Conservation (phyloP, 2,797 vertebrate genomes). For the Gymnocypris eckloni region DNA sequence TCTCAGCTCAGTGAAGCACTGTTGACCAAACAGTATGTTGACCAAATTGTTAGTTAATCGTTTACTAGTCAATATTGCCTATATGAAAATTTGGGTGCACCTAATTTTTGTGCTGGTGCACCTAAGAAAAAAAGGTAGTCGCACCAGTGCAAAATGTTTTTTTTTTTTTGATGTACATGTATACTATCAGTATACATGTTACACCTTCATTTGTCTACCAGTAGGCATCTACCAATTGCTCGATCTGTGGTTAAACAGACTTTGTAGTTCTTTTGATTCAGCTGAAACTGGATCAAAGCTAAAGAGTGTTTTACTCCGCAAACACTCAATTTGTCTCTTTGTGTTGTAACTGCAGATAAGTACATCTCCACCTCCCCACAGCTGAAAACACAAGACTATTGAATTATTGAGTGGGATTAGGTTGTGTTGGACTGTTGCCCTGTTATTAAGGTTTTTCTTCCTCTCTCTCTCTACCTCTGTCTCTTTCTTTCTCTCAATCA, state of each 20-base stretch:
- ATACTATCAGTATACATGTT: background rate
- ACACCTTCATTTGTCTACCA: background rate
- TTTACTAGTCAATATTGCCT: too few species aligned
- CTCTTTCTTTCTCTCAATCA: constrained; percentile 57
- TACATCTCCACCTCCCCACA: constrained; percentile 14
- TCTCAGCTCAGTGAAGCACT: too few species aligned
- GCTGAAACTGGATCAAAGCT: constrained; percentile 24
- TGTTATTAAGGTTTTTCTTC: constrained; percentile 69
- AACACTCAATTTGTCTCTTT: background rate
- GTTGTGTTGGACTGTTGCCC: constrained; percentile 62
- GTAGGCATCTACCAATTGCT: background rate
- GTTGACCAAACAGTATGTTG: too few species aligned
- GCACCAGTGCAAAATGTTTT: too few species aligned
- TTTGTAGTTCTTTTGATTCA: background rate
- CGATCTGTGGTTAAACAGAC: background rate
- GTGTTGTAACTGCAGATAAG: constrained; percentile 37
- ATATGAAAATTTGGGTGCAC: too few species aligned
- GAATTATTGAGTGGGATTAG: constrained; percentile 72
- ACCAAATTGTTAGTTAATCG: too few species aligned
- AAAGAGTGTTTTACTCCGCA: background rate
- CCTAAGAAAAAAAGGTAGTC: too few species aligned
- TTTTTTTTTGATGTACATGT: background rate
- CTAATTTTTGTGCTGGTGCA: too few species aligned
- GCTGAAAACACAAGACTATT: constrained; percentile 40
- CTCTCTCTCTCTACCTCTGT: constrained; percentile 31